Conservation (phyloP, 2,888 invertebrate species). For the Asteroscopus sphinx region DNA sequence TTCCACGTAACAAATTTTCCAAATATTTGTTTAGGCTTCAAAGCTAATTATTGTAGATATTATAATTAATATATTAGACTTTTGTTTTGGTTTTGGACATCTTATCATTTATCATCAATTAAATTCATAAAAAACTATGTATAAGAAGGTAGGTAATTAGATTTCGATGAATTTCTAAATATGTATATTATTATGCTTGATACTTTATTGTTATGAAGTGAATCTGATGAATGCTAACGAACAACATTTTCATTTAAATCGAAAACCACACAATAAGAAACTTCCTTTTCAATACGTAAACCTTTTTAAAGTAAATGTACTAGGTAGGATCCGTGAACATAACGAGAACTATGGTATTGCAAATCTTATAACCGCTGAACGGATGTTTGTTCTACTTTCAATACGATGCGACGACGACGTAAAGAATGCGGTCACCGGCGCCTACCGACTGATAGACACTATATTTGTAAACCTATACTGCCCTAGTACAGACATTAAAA, state of each 20-base stretch:
- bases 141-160: too few species aligned
- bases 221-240: constrained; percentile 34
- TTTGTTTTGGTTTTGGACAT: too few species aligned
- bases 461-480: constrained; percentile 63
- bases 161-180: too few species aligned
- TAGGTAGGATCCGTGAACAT: constrained; percentile 60
- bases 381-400: constrained; percentile 83
- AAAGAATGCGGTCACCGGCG: constrained; percentile 85
- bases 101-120: too few species aligned
- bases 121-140: too few species aligned
- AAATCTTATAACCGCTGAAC: constrained; percentile 72
- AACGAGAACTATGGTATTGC: constrained; percentile 66
- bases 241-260: constrained; percentile 41
- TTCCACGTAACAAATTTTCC: constrained; percentile 10
- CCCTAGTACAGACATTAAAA: constrained; percentile 60
- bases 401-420: constrained; percentile 69
- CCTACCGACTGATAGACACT: constrained; percentile 62
- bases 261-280: constrained; percentile 19
- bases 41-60: too few species aligned
- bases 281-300: constrained; percentile 13
- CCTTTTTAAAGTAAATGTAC: constrained; percentile 32
- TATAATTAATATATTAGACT: too few species aligned
- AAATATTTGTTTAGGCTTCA: constrained; percentile 23
- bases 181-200: too few species aligned
- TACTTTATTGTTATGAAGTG: constrained; percentile 31